Conservation (phyloP, 2,888 invertebrate species). For the Drosophila siamana region DNA sequence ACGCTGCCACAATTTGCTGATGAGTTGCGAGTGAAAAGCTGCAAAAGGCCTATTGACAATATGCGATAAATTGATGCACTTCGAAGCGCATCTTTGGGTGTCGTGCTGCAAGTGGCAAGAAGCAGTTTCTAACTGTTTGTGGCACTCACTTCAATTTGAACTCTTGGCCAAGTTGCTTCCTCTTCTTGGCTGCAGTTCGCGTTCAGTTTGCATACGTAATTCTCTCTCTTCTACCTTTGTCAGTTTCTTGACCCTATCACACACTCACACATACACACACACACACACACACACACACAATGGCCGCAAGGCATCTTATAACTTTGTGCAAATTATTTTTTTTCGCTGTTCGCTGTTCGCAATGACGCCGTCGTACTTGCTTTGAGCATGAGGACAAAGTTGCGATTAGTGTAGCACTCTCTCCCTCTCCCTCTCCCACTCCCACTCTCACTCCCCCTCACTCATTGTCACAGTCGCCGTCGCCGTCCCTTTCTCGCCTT, state of each 20-base stretch:
- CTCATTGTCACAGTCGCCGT: constrained; percentile 13
- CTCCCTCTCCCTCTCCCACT: constrained; percentile 4
- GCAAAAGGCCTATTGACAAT: too few species aligned
- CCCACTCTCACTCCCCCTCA: constrained; percentile 12
- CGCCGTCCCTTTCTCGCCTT: constrained; percentile 22
- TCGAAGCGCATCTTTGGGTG: background rate
- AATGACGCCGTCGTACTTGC: background rate
- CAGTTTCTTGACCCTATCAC: constrained; percentile 44
- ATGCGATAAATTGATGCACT: background rate
- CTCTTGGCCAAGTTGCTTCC: constrained; percentile 14
- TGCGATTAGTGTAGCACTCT: constrained; percentile 65
- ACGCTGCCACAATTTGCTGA: constrained; percentile 44
- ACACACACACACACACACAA: constrained; percentile 1
- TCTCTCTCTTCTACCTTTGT: constrained; percentile 37
- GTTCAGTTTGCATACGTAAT: constrained; percentile 20
- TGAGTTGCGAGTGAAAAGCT: background rate
- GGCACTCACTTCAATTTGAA: constrained; percentile 27
- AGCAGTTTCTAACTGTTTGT: constrained; percentile 4
- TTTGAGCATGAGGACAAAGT: constrained; percentile 53
- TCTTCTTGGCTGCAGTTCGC: background rate
- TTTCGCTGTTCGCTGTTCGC: background rate
- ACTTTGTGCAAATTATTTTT: constrained; percentile 68
- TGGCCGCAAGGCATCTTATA: constrained; percentile 61
- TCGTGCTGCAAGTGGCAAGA: too few species aligned
- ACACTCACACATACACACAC: constrained; percentile 1